Evolutionary conservation across 2,888 invertebrate species (phyloP).

Genomic region (Chymomyza caudatula): DNA sequence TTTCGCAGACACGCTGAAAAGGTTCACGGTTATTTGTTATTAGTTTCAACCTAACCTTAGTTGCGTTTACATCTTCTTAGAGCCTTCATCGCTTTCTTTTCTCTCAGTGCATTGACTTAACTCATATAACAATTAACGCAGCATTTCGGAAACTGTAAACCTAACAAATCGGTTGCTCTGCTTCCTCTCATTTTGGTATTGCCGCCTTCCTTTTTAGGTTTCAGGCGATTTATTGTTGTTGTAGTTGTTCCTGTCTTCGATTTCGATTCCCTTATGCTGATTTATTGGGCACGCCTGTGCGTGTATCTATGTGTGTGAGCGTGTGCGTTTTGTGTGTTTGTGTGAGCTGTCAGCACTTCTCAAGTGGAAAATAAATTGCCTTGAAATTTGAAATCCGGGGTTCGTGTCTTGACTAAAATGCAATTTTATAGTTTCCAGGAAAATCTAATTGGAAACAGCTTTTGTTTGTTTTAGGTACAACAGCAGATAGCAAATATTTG

Average conservation of each 20-base stretch:
- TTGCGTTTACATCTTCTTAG: background rate
- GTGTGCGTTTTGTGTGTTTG: conserved; percentile 27
- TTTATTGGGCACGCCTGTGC: conserved; percentile 47
- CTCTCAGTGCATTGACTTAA: conserved; percentile 9
- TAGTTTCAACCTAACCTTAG: too few relatives aligned
- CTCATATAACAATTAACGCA: conserved; percentile 54
- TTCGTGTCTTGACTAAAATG: conserved; percentile 21
- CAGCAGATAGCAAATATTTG: background rate
- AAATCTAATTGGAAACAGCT: conserved; percentile 51
- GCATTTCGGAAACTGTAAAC: conserved; percentile 45
- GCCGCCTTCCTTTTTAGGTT: conserved; percentile 5
- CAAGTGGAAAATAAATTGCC: conserved; percentile 36
- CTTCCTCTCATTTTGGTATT: background rate
- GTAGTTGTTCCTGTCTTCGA: conserved; percentile 20
- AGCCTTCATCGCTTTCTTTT: background rate
- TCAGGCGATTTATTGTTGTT: conserved; percentile 11
- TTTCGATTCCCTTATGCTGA: conserved; percentile 33
- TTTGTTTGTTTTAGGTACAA: background rate
- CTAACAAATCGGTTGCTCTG: conserved; percentile 47
- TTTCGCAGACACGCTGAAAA: too few relatives aligned
- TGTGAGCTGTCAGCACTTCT: background rate
- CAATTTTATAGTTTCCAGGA: conserved; percentile 33
- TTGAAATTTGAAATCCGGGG: conserved; percentile 22
- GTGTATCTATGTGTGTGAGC: conserved; percentile 41
- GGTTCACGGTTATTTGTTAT: too few relatives aligned